These are phyloP conservation scores for Rhorus exstirpatorius DNA, from an alignment of 2,888 invertebrate species.

Conservation along the genomic window DNA sequence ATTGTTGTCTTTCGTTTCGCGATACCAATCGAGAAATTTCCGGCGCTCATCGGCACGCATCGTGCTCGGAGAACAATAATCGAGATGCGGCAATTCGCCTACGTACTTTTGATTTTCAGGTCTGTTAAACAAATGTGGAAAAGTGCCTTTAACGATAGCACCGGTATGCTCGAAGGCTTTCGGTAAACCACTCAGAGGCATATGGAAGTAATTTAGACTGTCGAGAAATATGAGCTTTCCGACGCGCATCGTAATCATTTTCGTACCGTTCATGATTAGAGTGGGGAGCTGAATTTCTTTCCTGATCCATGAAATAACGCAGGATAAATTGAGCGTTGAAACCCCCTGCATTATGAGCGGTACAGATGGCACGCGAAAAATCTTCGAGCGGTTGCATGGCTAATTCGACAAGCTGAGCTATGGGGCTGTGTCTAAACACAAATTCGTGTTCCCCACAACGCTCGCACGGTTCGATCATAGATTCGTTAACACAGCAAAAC, in stretches of 20 bases:
- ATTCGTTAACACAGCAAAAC: no score
- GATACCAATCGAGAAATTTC: slow-evolving; percentile 73
- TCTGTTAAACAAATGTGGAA: slow-evolving; percentile 75
- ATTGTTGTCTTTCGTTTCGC: slow-evolving; percentile 46
- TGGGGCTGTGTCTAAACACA: no score
- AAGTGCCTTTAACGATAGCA: slow-evolving; percentile 72
- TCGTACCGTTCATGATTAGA: no score
- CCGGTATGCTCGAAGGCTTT: slow-evolving; percentile 74
- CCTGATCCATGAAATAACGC: no score
- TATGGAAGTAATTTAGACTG: slow-evolving; percentile 76
- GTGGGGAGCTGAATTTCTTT: no score
- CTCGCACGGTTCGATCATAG: no score
- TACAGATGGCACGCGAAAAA: no score
- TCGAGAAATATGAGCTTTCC: slow-evolving; percentile 73
- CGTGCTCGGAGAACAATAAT: slow-evolving; percentile 70
- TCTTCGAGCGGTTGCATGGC: no score
- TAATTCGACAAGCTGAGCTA: no score
- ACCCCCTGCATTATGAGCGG: no score
- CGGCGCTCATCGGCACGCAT: slow-evolving; percentile 63
- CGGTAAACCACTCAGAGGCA: slow-evolving; percentile 73
- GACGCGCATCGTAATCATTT: slow-evolving; percentile 57
- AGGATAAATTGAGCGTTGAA: no score
- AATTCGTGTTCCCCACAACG: no score
- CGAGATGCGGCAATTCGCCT: slow-evolving; percentile 67
- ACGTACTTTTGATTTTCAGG: slow-evolving; percentile 73